Evolutionary conservation across 2,888 invertebrate species (phyloP).

Genomic region (Epinotia bilunana): DNA sequence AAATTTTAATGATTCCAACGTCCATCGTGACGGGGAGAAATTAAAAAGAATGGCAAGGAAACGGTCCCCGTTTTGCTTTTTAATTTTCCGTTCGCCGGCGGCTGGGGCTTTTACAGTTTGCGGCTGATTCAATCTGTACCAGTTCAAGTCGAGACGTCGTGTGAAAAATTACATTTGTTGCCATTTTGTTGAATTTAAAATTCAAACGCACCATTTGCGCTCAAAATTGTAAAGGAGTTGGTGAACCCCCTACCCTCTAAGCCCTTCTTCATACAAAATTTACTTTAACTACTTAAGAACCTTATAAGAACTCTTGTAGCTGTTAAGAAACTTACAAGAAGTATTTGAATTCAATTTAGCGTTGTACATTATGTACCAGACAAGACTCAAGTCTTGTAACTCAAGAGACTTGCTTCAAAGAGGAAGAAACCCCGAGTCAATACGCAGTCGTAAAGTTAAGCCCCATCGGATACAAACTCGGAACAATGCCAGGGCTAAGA

Average conservation of each 20-base stretch:
- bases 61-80: constrained; percentile 74
- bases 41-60: constrained; percentile 80
- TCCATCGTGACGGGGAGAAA: constrained; percentile 67
- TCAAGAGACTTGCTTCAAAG: constrained; percentile 17
- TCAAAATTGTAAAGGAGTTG: neutral
- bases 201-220: constrained; percentile 20
- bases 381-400: constrained; percentile 10
- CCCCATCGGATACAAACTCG: constrained; percentile 43
- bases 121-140: constrained; percentile 63
- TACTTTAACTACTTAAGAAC: constrained; percentile 5
- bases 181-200: constrained; percentile 38
- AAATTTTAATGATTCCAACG: constrained; percentile 78
- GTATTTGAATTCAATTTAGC: constrained; percentile 27
- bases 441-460: constrained; percentile 38
- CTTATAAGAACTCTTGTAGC: constrained; percentile 18
- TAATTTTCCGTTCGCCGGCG: constrained; percentile 80
- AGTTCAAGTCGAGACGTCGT: constrained; percentile 49
- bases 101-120: constrained; percentile 65
- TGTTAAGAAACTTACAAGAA: constrained; percentile 7
- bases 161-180: constrained; percentile 42
- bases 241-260: constrained; percentile 3
- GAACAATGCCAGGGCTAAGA: constrained; percentile 68
- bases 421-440: constrained; percentile 27
- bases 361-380: constrained; percentile 27
- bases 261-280: constrained; percentile 4